phyloP scores from a whole-genome alignment of 2,888 invertebrate species.

The Tryphoninae sp. region DNA sequence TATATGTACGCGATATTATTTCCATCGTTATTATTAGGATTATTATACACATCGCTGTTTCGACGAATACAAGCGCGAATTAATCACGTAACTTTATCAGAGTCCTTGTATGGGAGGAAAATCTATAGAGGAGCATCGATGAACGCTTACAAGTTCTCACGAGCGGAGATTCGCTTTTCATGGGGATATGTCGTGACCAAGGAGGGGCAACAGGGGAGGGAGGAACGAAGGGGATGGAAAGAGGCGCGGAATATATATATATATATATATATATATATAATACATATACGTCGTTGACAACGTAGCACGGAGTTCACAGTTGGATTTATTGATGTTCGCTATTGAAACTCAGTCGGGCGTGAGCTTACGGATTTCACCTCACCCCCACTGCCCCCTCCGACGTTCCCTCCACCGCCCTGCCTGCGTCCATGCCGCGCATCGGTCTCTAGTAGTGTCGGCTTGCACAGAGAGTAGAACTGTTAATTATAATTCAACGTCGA shows the following conservation, averaged over 20 bases:
- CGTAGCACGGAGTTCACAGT: conserved; percentile 52
- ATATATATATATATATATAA: neutral
- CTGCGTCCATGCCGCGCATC: conserved; percentile 11
- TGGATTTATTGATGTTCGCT: conserved; percentile 62
- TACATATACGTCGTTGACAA: conserved; percentile 15
- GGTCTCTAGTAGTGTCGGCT: conserved; percentile 47
- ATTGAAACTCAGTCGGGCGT: conserved; percentile 49
- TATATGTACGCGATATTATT: too few species aligned
- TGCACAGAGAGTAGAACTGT: conserved; percentile 64
- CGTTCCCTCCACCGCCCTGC: conserved; percentile 12
- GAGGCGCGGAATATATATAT: neutral
- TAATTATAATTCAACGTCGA: conserved; percentile 77
- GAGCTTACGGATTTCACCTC: conserved; percentile 45
- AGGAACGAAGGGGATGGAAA: neutral
- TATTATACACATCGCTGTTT: conserved; percentile 31
- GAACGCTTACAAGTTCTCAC: conserved; percentile 53
- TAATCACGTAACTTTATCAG: conserved; percentile 56
- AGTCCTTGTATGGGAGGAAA: conserved; percentile 33
- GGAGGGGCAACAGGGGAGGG: conserved; percentile 7
- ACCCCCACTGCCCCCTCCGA: neutral
- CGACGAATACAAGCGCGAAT: conserved; percentile 51
- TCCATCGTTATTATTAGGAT: too few species aligned
- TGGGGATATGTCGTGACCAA: neutral
- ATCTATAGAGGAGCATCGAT: conserved; percentile 46
- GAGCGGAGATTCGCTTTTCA: conserved; percentile 30